These are phyloP conservation scores for Cotesia chilonis DNA, from an alignment of 1,140 invertebrate species.

Conservation along the genomic window DNA sequence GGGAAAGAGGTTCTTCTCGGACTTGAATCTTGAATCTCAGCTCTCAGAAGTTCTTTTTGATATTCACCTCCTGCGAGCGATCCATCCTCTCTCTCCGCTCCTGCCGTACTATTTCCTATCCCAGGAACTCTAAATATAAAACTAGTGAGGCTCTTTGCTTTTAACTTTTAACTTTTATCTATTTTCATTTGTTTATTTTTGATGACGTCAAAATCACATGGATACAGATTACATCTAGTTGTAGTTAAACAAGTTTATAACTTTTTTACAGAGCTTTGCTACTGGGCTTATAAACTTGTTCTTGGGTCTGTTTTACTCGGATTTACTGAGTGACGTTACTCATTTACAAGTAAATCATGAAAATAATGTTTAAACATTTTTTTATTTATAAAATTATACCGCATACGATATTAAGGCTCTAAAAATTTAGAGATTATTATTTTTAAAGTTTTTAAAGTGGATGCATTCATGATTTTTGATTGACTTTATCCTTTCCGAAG, in stretches of 20 bases:
- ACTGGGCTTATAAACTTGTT: neutral
- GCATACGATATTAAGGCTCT: too few species aligned
- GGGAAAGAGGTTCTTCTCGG: neutral
- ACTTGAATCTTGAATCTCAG: neutral
- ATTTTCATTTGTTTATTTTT: neutral
- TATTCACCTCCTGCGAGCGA: constrained; percentile 2
- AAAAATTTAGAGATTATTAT: too few species aligned
- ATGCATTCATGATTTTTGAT: too few species aligned
- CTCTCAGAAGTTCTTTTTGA: constrained; percentile 11
- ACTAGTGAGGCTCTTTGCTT: too few species aligned
- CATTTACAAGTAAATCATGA: too few species aligned
- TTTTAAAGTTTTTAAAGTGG: too few species aligned
- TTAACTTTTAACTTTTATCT: too few species aligned
- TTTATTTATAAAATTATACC: too few species aligned
- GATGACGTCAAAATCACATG: constrained; percentile 15
- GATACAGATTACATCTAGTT: too few species aligned
- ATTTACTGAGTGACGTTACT: neutral
- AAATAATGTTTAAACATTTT: neutral
- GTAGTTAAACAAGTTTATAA: neutral
- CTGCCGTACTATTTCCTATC: neutral
- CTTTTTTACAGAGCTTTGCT: neutral
- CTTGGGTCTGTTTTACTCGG: neutral
- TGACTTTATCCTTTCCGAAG: too few species aligned
- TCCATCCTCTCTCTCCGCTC: neutral
- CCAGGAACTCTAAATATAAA: neutral